Base-by-base conservation (phyloP, 2,888 invertebrate genomes). In the Drosophila atroscutellata region DNA sequence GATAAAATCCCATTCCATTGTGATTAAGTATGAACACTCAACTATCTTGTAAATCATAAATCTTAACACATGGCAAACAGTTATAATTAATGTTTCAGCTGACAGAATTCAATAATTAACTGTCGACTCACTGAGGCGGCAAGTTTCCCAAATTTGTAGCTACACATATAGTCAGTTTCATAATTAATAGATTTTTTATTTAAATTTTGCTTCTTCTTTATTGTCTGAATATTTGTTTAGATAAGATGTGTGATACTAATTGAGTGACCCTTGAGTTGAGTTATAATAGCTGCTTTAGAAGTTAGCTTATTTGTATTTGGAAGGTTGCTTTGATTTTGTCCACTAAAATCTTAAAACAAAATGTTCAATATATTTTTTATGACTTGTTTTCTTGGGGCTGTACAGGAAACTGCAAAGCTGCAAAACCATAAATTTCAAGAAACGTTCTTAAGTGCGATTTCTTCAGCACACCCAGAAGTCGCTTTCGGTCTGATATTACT, bases 21-120 rank as follows among this genome's bases (percentile, higher is more conserved):
- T 76, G 77, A 71, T 77, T 77, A 47, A 80, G 76, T 75, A 75
- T 80, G 76, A 72, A 54, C 64, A 54, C 20, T 76, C 56, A 59
- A 64, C 77, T 58, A 64, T 64, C 77, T 80, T 77, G 80, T 77
- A 77, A 80, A 80, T 77, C 80, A 80, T 77, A 80, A 77, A 77
- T 77, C 77, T 77, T 72, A 64, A 61, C 77, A 80, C 77, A 60
- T 57, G 24, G 36, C 54, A 58, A 74, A 39, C 42, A 47, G 28
- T 30, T 54, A 76, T 76, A 77, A 77, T 77, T 80, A 80, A 77
- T 77, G 77, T 62, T 60, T 58, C 58, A 55, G 63, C 61, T 32
- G 64, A 72, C 72, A 80, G 67, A 18, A 50, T 62, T 64, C 77
- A 64, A 78, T 78, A 78, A 80, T 78, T 78, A 78, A 78, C 72